Conservation (phyloP, 2,113 vertebrate species). For the Macquaria australasica region DNA sequence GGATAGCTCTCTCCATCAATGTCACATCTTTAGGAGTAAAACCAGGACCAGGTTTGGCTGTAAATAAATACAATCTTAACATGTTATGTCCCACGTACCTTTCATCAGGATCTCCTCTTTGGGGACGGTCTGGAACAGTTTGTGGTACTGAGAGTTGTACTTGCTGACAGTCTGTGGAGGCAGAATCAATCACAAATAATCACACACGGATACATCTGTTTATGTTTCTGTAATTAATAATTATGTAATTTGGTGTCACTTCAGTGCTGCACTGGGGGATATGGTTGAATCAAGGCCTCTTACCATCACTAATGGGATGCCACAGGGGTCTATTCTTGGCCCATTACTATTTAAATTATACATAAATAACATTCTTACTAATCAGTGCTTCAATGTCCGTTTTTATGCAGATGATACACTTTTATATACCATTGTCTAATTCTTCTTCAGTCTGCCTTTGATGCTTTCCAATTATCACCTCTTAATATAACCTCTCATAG, state of each 20-base stretch:
- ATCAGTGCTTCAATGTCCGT: too few relatives aligned
- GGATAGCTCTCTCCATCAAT: too few relatives aligned
- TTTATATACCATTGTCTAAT: too few relatives aligned
- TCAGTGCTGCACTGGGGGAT: too few relatives aligned
- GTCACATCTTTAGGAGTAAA: too few relatives aligned
- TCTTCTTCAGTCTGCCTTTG: too few relatives aligned
- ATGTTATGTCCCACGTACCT: conserved; percentile 76
- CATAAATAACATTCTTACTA: neutral
- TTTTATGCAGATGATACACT: too few relatives aligned
- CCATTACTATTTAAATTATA: neutral
- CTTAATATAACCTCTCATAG: too few relatives aligned
- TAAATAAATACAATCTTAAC: neutral
- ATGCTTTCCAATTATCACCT: too few relatives aligned
- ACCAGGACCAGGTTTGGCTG: too few relatives aligned
- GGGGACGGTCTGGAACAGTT: conserved; percentile 92
- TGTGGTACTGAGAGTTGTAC: conserved; percentile 94
- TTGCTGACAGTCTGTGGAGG: conserved; percentile 88
- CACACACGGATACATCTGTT: neutral
- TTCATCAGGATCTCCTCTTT: conserved; percentile 91
- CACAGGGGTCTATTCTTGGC: neutral
- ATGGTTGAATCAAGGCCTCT: neutral
- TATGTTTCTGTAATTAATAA: neutral
- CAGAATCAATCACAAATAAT: too few relatives aligned
- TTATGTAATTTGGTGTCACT: too few relatives aligned
- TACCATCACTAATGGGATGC: neutral